These are phyloP conservation scores for Sylvietta virens DNA, from an alignment of 2,113 vertebrate species.

Conservation along the genomic window DNA sequence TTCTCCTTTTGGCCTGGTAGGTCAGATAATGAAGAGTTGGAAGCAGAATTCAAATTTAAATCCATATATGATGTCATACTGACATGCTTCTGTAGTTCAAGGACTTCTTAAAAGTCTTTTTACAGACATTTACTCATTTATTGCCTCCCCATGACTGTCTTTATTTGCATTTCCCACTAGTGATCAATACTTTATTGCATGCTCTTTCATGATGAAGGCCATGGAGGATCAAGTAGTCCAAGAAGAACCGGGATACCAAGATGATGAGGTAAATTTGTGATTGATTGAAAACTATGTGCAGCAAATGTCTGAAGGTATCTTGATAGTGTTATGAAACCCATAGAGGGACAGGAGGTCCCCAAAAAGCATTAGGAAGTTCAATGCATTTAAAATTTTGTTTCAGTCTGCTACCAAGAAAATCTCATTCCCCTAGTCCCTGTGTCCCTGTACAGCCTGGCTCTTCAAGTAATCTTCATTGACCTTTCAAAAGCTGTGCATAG, in stretches of 20 bases:
- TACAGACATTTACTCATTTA: background rate
- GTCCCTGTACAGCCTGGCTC: background rate
- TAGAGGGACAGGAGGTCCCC: background rate
- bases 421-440: background rate
- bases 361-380: background rate
- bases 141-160: background rate
- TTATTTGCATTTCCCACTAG: slow-evolving; percentile 39
- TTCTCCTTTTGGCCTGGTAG: background rate
- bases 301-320: background rate
- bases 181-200: slow-evolving; percentile 1
- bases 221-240: slow-evolving; percentile 87
- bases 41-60: background rate
- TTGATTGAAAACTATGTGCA: background rate
- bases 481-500: background rate
- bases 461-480: background rate
- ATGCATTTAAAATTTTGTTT: background rate
- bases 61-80: background rate
- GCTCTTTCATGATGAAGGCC: slow-evolving; percentile 77
- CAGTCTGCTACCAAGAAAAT: background rate
- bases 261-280: slow-evolving; percentile 83
- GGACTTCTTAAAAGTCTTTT: background rate
- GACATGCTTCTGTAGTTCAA: background rate
- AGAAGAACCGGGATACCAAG: slow-evolving; percentile 81
- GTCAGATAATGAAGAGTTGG: background rate
- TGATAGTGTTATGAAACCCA: background rate